A percentile compares a stretch with the other conserved stretches of the same genome.
Conservation (phyloP, 2,888 invertebrate genomes). For the Erebia ligea region DNA sequence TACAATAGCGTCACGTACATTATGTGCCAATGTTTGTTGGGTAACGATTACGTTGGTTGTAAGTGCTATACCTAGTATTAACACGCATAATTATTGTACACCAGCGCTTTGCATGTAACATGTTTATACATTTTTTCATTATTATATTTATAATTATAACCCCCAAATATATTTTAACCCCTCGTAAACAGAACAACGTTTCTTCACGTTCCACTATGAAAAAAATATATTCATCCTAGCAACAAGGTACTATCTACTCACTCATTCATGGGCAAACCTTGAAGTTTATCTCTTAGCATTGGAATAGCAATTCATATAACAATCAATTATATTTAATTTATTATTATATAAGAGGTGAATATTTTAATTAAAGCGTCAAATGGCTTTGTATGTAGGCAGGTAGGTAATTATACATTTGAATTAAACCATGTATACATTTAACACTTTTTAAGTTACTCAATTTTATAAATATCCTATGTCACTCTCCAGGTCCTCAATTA, state of each 20-base stretch:
- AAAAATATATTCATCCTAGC: constrained; percentile 23
- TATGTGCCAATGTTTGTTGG: constrained; percentile 24
- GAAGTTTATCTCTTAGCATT: constrained; percentile 23
- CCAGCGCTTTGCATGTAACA: not conserved
- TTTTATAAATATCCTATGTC: too few relatives aligned
- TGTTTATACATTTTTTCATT: not conserved
- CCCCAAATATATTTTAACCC: constrained; percentile 64
- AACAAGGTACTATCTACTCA: constrained; percentile 32
- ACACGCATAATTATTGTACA: constrained; percentile 14
- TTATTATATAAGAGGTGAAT: not conserved
- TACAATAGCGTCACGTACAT: constrained; percentile 23
- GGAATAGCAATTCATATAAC: constrained; percentile 11
- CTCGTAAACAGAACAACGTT: constrained; percentile 58
- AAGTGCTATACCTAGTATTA: constrained; percentile 11
- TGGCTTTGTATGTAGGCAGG: not conserved
- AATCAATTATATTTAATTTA: not conserved
- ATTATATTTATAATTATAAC: too few relatives aligned
- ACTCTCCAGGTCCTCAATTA: too few relatives aligned
- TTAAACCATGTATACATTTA: too few relatives aligned
- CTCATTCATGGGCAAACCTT: constrained; percentile 32
- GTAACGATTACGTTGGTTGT: constrained; percentile 18
- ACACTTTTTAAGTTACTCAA: too few relatives aligned
- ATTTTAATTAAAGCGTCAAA: not conserved
- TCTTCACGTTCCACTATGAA: constrained; percentile 2
- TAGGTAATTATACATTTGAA: too few relatives aligned